Base-by-base conservation (phyloP, 92 coral and sea anemone species). In the Zoanthus gigantus region DNA sequence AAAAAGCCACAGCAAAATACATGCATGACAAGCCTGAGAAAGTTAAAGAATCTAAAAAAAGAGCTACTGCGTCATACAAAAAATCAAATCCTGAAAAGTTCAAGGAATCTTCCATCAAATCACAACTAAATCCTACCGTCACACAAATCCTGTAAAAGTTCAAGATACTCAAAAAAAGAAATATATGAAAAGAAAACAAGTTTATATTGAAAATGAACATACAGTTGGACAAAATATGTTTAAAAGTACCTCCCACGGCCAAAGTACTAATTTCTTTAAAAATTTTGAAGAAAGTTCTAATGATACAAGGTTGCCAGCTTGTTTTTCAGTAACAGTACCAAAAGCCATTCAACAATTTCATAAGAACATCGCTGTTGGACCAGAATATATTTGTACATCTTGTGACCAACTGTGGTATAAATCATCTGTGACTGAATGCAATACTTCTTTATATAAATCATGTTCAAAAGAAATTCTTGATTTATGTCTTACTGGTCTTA, bases 401-500 rank as follows among this genome's bases (percentile, higher is more conserved):
- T 87, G 90, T 78, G 78, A 87, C 29, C 86, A 87, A 57, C 44
- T 87, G 69, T 87, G 90, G 90, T 87, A 87, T 65, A 78, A 71
- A 71, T 87, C 85, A 23, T 87, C 86, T 46, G 84, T 86, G 30
- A 86, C 42, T 42, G 60, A 78, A 87, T 78, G 85, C 86, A 87
- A 78, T 29, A 69, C 37, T 12, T 30, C 63, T 29, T 87, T 87
- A 76, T 87, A 87, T 78, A 61, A 30, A 78, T 68, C 30, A 30
- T 86, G 89, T 77, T 42, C 84, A 30, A 76, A 65, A 76, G 28
- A 86, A 56, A 60, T 86, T 29, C 54, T 76, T 15, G 50, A 86
- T 76, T 86, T 76, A 86, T 53, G 89, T 63, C 47, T 86, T 23
- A 52, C 67, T 75, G 83, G 89, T 50, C 83, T 86, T 58, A 86